A percentile compares a stretch with the other conserved stretches of the same genome.
These are phyloP conservation scores for Podilymbus podiceps DNA, from an alignment of 2,113 vertebrate species.

Conservation along the genomic window DNA sequence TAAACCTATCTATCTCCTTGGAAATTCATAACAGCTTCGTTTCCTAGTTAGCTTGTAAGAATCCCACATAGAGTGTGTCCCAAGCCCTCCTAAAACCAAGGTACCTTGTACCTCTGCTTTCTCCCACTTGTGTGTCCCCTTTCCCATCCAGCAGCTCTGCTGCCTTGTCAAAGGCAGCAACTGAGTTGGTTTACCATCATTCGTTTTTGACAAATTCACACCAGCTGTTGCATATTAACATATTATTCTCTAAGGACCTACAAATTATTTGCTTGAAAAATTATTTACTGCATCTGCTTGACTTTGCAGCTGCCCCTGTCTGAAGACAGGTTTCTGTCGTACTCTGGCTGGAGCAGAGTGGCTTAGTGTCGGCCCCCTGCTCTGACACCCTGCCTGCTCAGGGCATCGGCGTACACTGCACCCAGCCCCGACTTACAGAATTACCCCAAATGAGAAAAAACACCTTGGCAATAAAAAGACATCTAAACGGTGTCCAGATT, in stretches of 20 bases:
- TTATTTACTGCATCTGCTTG: neutral
- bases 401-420: neutral
- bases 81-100: neutral
- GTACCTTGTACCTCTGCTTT: neutral
- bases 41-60: neutral
- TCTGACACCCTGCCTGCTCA: neutral
- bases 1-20: neutral
- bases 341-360: fast-evolving
- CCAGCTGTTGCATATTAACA: neutral
- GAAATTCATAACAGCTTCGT: neutral
- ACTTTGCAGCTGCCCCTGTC: neutral
- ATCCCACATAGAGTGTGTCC: fast-evolving
- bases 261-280: neutral
- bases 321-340: neutral
- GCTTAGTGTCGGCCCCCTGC: neutral
- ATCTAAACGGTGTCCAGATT: fast-evolving
- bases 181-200: neutral
- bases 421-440: neutral
- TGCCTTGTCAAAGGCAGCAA: neutral
- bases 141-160: neutral
- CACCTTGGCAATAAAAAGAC: neutral
- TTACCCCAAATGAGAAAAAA: neutral
- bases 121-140: neutral
- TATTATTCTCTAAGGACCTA: neutral
- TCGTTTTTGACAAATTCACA: neutral